Base-by-base conservation (phyloP, 2,113 vertebrate species). In the Ophthalmolycus amberensis region DNA sequence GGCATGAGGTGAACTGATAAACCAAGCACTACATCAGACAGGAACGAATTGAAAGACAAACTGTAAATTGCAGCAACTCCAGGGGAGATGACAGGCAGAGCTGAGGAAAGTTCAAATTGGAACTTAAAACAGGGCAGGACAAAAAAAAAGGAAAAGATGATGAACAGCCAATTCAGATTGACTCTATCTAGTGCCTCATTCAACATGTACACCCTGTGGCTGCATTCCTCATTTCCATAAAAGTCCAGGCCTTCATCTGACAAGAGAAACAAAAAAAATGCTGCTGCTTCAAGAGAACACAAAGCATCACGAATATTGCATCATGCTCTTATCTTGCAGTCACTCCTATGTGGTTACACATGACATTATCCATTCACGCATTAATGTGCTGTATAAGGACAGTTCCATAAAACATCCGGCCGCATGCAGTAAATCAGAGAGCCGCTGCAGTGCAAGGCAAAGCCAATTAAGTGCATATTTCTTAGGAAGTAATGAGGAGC, bases 151-250 rank as follows among this genome's bases (percentile, higher is more conserved):
- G 80, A 62, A 85, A 86, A 82, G 59, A 90, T 89, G 92, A 95
- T 92, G 92, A 93, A 93, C 92, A 92, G 85, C 90, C 92, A 93
- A 93, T 91, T 91, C 87, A 90, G 91, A 94, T 90, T 85, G 91
- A 93, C 91, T 94, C 87, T 90, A 93, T 91, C 92, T 85, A 87
- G 87, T 65, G 85, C 89, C 80, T 95, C 93, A 94, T 94, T 94
- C 90, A 90, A 87, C 88, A 91, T 89, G 90, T 86, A 91, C 88
- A 90, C 88, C 92, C 91, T 88, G 85, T 93, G 94, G 93, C 92
- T 90, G 89, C 73, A 73, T 86, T 90, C 85, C 91, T 94, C 88
- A 94, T 95, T 94, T 93, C 91, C 94, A 95, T 94, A 94, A 93
- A 94, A 94, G 91, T 92, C 91, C 83, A 69, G 78, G 85, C 92